Evolutionary conservation across 2,113 vertebrate genomes (phyloP).

Genomic region (Perca flavescens): DNA sequence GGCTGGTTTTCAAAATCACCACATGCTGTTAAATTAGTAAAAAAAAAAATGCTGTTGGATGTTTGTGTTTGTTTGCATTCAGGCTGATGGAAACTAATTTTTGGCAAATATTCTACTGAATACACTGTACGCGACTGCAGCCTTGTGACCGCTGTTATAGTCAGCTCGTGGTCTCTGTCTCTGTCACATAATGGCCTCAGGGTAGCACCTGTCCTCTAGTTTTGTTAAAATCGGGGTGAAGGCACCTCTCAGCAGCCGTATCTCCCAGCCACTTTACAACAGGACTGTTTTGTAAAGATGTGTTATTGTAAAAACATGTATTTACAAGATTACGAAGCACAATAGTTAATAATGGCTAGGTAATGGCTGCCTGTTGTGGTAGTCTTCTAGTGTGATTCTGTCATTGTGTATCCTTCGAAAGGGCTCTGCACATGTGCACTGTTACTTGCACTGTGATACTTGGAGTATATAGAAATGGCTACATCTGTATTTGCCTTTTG

Average conservation of each 20-base stretch:
- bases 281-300: not conserved
- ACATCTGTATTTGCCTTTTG: conserved; percentile 3
- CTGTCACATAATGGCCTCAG: conserved; percentile 44
- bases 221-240: conserved; percentile 38
- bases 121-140: conserved; percentile 17
- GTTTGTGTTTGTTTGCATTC: not conserved
- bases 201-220: conserved; percentile 54
- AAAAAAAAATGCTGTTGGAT: not conserved
- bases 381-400: not conserved
- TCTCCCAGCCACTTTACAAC: not conserved
- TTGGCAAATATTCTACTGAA: not conserved
- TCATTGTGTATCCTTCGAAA: conserved; percentile 22
- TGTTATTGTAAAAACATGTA: not conserved
- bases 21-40: not conserved
- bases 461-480: not conserved
- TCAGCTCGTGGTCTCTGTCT: conserved; percentile 37
- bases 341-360: not conserved
- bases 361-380: not conserved
- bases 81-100: not conserved
- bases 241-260: conserved; percentile 24
- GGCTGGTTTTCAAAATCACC: not conserved
- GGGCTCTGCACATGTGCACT: conserved; percentile 36
- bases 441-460: not conserved
- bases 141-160: conserved; percentile 26
- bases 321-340: not conserved